These are phyloP conservation scores for Lasioglossum figueresi DNA, from an alignment of 2,888 invertebrate genomes.

Conservation along the genomic window DNA sequence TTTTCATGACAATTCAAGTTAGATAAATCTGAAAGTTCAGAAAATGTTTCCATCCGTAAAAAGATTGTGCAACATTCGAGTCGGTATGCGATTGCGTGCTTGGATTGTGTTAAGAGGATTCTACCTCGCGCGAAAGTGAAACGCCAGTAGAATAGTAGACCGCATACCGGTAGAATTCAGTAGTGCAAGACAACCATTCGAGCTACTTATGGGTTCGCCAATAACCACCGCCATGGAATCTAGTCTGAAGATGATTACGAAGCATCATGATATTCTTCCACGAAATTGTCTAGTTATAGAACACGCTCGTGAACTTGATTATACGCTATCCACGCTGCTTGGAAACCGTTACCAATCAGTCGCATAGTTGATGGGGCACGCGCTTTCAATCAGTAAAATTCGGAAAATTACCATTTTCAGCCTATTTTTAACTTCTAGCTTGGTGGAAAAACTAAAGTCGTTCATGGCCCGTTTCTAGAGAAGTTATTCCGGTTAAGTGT, in stretches of 20 bases:
- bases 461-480: background rate
- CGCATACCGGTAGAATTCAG: conserved; percentile 25
- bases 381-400: background rate
- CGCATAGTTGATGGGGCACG: background rate
- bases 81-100: background rate
- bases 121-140: background rate
- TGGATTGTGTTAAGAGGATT: background rate
- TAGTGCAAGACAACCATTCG: conserved; percentile 60
- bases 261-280: background rate
- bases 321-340: background rate
- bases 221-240: conserved; percentile 10
- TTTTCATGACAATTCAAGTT: no score
- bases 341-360: background rate
- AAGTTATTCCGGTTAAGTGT: background rate
- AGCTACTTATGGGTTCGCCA: conserved; percentile 4
- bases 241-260: background rate
- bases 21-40: no score
- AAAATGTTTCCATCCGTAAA: background rate
- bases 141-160: background rate
- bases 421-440: background rate
- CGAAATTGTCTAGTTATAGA: background rate
- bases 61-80: background rate
- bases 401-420: no score
- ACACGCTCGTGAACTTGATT: background rate
- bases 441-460: background rate